phyloP scores from a whole-genome alignment of 2,797 vertebrate species.

The Orestias chungarensis region DNA sequence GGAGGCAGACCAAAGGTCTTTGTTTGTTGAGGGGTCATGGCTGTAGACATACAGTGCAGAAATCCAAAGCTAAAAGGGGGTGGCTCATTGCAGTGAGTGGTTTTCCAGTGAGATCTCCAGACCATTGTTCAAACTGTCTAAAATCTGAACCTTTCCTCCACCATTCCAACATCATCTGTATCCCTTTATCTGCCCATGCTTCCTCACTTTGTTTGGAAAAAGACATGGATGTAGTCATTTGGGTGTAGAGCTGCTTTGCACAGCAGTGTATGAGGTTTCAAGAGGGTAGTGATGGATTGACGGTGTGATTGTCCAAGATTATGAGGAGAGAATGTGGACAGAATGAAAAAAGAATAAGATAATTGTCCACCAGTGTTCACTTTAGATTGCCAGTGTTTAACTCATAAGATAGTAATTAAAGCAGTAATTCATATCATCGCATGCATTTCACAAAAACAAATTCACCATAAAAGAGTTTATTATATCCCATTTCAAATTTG shows the following conservation, averaged over 20 bases:
- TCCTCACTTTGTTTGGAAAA: slow-evolving; percentile 47
- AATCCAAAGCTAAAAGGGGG: slow-evolving; percentile 39
- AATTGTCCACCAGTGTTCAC: not conserved
- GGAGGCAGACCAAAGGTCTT: slow-evolving; percentile 54
- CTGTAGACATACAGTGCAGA: slow-evolving; percentile 35
- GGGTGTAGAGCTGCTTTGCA: slow-evolving; percentile 37
- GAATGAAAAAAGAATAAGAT: slow-evolving; percentile 27
- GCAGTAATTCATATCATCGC: not conserved
- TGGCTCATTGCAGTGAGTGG: slow-evolving; percentile 43
- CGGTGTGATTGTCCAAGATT: slow-evolving; percentile 14
- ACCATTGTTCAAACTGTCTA: slow-evolving; percentile 64
- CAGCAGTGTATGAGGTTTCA: slow-evolving; percentile 50
- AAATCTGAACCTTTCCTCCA: slow-evolving; percentile 46
- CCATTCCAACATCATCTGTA: slow-evolving; percentile 29
- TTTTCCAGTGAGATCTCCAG: slow-evolving; percentile 51
- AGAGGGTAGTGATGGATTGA: slow-evolving; percentile 51
- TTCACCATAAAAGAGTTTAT: not conserved
- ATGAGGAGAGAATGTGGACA: slow-evolving; percentile 23
- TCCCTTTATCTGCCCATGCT: slow-evolving; percentile 33
- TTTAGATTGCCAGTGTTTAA: slow-evolving; percentile 3
- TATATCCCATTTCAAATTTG: not conserved
- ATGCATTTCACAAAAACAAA: not conserved
- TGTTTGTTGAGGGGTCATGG: slow-evolving; percentile 45
- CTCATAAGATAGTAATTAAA: not conserved
- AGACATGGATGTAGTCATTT: slow-evolving; percentile 39